phyloP scores from a whole-genome alignment of 1,140 invertebrate genomes.

The Tetranychus urticae region DNA sequence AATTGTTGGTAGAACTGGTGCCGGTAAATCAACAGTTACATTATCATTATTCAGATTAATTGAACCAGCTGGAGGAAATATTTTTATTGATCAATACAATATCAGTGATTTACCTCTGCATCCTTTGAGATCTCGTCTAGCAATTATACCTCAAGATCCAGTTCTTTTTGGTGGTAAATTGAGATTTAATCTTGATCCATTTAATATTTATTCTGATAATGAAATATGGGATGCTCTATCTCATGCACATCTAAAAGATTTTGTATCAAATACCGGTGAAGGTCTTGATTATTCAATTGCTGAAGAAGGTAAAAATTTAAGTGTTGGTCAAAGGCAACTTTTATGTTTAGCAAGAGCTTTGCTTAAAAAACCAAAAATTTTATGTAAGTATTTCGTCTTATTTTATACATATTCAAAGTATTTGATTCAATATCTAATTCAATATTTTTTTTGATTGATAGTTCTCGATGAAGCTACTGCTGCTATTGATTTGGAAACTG shows the following conservation, averaged over 20 bases:
- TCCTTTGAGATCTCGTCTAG: conserved; percentile 52
- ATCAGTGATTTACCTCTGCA: conserved; percentile 68
- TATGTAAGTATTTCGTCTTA: conserved; percentile 22
- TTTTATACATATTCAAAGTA: background rate
- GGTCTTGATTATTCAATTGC: conserved; percentile 8
- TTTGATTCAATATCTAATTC: background rate
- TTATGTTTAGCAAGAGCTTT: conserved; percentile 35
- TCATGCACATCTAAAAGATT: conserved; percentile 13
- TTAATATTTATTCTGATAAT: conserved; percentile 8
- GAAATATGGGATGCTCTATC: conserved; percentile 14
- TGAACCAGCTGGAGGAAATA: conserved; percentile 35
- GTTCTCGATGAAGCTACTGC: conserved; percentile 23
- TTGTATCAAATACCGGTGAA: conserved; percentile 3
- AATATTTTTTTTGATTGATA: background rate
- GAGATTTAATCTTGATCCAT: conserved; percentile 20
- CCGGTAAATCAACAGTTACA: conserved; percentile 30
- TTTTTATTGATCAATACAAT: conserved; percentile 71
- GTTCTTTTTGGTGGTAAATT: conserved; percentile 29
- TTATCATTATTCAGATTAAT: conserved; percentile 29
- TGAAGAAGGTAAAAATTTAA: conserved; percentile 11
- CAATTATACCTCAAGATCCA: conserved; percentile 61
- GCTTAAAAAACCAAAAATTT: background rate
- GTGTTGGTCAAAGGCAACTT: conserved; percentile 6
- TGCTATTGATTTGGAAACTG: conserved; percentile 21
- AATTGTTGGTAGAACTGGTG: conserved; percentile 11